Conservation (phyloP, 1,140 invertebrate genomes). For the Calliopsis andreniformis region DNA sequence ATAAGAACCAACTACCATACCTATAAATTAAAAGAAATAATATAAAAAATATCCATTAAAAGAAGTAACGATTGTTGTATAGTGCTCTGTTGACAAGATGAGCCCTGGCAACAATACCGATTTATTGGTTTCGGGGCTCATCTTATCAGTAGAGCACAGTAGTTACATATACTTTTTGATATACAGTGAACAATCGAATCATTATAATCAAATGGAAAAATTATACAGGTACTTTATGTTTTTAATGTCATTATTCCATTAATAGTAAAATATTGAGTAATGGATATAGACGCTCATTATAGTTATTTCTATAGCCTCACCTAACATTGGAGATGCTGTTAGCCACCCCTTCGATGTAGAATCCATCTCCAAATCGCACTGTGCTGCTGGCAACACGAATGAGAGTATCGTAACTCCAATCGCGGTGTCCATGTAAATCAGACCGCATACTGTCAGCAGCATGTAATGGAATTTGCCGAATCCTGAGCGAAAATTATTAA, state of each 20-base stretch:
- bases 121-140: too few relatives aligned
- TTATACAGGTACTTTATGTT: too few relatives aligned
- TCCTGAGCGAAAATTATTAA: conserved; percentile 81
- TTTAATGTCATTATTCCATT: too few relatives aligned
- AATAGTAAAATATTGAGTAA: too few relatives aligned
- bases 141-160: too few relatives aligned
- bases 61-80: not conserved
- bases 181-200: too few relatives aligned
- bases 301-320: conserved; percentile 72
- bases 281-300: too few relatives aligned
- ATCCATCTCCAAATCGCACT: conserved; percentile 89
- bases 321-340: conserved; percentile 89
- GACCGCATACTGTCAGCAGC: conserved; percentile 85
- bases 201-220: too few relatives aligned
- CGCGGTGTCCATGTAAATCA: conserved; percentile 89
- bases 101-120: too few relatives aligned
- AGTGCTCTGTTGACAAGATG: too few relatives aligned
- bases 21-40: conserved; percentile 76
- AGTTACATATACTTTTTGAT: too few relatives aligned
- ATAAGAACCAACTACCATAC: conserved; percentile 94
- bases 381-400: conserved; percentile 88
- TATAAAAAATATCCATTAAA: not conserved
- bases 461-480: conserved; percentile 90
- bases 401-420: conserved; percentile 94
- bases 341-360: conserved; percentile 88